These are phyloP conservation scores for Phenganax subtilis DNA, from an alignment of 92 coral and sea anemone species.

Conservation along the genomic window DNA sequence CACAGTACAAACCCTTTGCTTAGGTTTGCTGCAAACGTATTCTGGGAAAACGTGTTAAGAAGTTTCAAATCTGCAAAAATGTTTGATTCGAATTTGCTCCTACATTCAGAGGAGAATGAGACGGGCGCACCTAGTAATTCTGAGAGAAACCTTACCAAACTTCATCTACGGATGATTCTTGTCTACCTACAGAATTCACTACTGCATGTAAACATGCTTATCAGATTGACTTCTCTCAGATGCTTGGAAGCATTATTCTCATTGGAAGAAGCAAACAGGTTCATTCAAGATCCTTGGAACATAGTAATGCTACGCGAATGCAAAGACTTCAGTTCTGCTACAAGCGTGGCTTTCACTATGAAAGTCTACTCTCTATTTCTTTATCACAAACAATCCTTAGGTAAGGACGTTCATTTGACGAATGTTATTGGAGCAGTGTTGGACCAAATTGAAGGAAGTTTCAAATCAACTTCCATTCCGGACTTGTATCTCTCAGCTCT, in stretches of 20 bases:
- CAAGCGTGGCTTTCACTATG: conserved; percentile 41
- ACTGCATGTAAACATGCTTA: conserved; percentile 59
- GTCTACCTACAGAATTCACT: conserved; percentile 74
- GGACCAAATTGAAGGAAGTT: conserved; percentile 4
- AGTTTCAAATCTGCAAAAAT: not conserved
- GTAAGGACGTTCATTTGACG: not conserved
- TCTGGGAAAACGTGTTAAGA: conserved; percentile 25
- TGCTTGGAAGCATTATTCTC: conserved; percentile 60
- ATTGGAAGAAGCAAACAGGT: conserved; percentile 34
- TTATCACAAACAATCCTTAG: conserved; percentile 22
- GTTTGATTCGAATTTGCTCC: not conserved
- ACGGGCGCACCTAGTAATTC: not conserved
- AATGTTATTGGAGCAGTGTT: conserved; percentile 42
- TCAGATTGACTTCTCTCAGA: conserved; percentile 60
- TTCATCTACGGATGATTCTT: conserved; percentile 48
- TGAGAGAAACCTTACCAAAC: conserved; percentile 10
- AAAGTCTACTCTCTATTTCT: conserved; percentile 51
- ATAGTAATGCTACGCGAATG: conserved; percentile 47
- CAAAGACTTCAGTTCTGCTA: conserved; percentile 15
- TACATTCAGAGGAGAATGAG: conserved; percentile 2
- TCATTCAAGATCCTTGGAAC: conserved; percentile 65
- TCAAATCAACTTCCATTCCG: not conserved
- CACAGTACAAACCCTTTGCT: conserved; percentile 10
- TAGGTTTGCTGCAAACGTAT: conserved; percentile 29
- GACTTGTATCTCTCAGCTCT: conserved; percentile 13